These are phyloP conservation scores for Philereme vetulata DNA, from an alignment of 2,888 invertebrate species.

Conservation along the genomic window DNA sequence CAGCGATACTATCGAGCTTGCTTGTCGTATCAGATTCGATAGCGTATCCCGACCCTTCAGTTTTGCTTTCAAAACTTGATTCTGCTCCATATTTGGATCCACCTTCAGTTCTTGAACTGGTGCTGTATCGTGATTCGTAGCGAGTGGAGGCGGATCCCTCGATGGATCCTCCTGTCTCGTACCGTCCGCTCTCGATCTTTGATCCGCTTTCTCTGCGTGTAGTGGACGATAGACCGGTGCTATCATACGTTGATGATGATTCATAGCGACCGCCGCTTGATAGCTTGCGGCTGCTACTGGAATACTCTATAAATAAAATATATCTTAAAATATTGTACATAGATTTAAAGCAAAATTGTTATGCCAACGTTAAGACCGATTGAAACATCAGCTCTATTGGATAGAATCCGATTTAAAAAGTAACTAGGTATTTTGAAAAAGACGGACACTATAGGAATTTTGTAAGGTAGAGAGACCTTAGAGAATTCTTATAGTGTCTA, in stretches of 20 bases:
- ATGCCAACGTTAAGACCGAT: not conserved
- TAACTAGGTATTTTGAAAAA: too few species aligned
- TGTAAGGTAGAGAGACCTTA: too few species aligned
- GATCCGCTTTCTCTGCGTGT: constrained; percentile 74
- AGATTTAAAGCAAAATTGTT: not conserved
- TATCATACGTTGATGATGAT: constrained; percentile 64
- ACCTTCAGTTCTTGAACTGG: constrained; percentile 52
- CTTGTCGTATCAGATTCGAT: constrained; percentile 52
- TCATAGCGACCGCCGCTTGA: constrained; percentile 71
- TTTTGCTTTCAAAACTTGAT: constrained; percentile 49
- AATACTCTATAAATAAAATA: constrained; percentile 57
- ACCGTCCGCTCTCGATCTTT: constrained; percentile 60
- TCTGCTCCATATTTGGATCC: constrained; percentile 57
- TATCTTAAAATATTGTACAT: constrained; percentile 5
- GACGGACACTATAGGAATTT: too few species aligned
- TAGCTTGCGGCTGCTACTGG: constrained; percentile 69
- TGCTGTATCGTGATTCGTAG: constrained; percentile 69
- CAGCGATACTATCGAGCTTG: constrained; percentile 62
- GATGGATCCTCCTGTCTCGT: constrained; percentile 58
- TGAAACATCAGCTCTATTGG: not conserved
- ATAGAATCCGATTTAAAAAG: too few species aligned
- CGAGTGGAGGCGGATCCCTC: constrained; percentile 65
- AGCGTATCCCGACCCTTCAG: constrained; percentile 46
- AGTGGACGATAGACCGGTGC: constrained; percentile 59
- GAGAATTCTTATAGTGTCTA: too few species aligned